Percentiles rank a stretch among this genome's conserved stretches.
These are phyloP conservation scores for Spermophilus dauricus DNA, from an alignment of 2,113 vertebrate genomes.

Conservation along the genomic window DNA sequence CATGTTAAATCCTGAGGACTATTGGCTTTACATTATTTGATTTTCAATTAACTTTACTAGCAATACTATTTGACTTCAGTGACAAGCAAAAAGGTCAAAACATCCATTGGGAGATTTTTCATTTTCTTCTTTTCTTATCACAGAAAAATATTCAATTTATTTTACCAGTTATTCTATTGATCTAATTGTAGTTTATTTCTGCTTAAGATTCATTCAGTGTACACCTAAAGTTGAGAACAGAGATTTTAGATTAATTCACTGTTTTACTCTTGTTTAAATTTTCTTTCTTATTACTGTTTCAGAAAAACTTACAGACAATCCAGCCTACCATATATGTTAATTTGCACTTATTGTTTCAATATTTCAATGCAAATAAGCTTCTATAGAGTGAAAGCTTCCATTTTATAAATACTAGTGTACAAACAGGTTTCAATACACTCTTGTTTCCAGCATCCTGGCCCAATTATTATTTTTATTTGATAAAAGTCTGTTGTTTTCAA, in stretches of 20 bases:
- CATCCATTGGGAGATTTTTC: not conserved
- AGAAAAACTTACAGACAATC: not conserved
- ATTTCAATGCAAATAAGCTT: constrained; percentile 1
- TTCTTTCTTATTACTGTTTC: not conserved
- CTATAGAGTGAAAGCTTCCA: not conserved
- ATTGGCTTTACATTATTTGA: not conserved
- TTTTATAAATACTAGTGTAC: not conserved
- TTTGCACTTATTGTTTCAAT: not conserved
- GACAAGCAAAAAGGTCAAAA: not conserved
- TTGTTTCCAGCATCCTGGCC: not conserved
- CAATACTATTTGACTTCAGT: not conserved
- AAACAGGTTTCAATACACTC: not conserved
- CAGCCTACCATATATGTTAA: not conserved
- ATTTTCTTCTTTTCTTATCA: not conserved
- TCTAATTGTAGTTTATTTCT: not conserved
- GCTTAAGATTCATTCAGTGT: not conserved
- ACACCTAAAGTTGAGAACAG: not conserved
- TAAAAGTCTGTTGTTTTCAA: not conserved
- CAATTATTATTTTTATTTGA: not conserved
- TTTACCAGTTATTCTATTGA: not conserved
- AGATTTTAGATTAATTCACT: not conserved
- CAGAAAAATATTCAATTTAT: not conserved
- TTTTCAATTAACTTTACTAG: not conserved
- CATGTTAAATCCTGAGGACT: not conserved
- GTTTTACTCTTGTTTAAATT: not conserved